Percentiles rank a stretch among this genome's conserved stretches.
phyloP scores from a whole-genome alignment of 2,797 vertebrate species.

The Natrix natrix region DNA sequence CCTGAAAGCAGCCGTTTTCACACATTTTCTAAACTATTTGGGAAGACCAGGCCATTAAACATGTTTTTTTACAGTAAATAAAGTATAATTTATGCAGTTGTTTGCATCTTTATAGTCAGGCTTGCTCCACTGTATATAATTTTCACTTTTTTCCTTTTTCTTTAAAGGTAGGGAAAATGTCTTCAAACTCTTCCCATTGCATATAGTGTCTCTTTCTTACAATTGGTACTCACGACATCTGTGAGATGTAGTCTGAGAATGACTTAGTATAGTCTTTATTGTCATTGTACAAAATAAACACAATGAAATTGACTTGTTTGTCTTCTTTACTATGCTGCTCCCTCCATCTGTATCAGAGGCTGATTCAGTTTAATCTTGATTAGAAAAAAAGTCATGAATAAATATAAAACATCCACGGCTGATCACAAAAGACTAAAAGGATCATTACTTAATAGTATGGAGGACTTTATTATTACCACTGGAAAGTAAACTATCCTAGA shows the following conservation, averaged over 20 bases:
- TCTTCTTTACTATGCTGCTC: neutral
- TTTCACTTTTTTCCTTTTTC: neutral
- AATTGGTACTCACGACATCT: neutral
- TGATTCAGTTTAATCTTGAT: neutral
- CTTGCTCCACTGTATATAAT: neutral
- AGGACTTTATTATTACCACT: neutral
- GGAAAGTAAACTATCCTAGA: neutral
- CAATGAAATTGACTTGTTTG: too few species aligned
- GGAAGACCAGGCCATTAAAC: neutral
- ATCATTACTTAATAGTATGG: neutral
- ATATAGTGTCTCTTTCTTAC: neutral
- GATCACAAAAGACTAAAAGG: neutral
- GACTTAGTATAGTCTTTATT: too few species aligned
- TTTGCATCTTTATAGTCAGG: neutral
- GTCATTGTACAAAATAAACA: too few species aligned
- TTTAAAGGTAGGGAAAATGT: neutral
- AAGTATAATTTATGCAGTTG: neutral
- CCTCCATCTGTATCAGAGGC: too few species aligned
- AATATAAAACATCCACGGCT: neutral
- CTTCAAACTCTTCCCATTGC: neutral
- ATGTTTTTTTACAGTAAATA: neutral
- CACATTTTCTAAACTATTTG: neutral
- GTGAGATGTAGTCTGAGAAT: neutral
- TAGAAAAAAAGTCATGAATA: neutral
- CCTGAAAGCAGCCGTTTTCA: neutral